phyloP scores from a whole-genome alignment of 2,888 invertebrate genomes.

The Eilema sororculum region DNA sequence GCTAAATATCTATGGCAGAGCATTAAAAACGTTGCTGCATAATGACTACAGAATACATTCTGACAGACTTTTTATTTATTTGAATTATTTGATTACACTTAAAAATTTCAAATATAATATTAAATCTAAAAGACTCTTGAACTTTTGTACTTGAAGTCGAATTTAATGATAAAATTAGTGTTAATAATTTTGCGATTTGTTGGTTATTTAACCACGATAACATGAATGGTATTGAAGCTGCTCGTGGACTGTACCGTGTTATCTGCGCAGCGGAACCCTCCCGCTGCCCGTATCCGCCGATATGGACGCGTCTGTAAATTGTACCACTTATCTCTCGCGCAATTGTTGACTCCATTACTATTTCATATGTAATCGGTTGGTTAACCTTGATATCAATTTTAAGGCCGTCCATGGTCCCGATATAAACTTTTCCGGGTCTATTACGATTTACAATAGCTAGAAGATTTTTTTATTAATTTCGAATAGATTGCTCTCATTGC shows the following conservation, averaged over 20 bases:
- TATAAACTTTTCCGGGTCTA: constrained; percentile 4
- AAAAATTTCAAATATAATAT: not conserved
- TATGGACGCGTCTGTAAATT: constrained; percentile 45
- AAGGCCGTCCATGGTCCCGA: constrained; percentile 26
- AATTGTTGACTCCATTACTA: constrained; percentile 33
- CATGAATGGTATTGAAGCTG: constrained; percentile 21
- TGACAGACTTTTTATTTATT: no score
- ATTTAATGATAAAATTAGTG: not conserved
- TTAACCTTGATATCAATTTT: constrained; percentile 41
- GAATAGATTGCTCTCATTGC: not conserved
- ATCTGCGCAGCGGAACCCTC: constrained; percentile 27
- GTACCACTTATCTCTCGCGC: constrained; percentile 47
- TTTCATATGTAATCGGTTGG: constrained; percentile 28
- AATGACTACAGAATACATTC: not conserved
- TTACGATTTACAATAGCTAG: not conserved
- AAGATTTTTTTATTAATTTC: not conserved
- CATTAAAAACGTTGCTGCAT: not conserved
- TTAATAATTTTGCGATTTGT: not conserved
- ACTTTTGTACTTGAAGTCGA: not conserved
- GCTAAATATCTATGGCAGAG: not conserved
- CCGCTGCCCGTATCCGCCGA: constrained; percentile 51
- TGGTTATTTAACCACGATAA: not conserved
- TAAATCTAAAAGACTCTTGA: not conserved
- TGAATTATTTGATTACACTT: no score
- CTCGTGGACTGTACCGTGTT: constrained; percentile 19